These are phyloP conservation scores for Apocrypta bakeri DNA, from an alignment of 1,140 invertebrate species.

Conservation along the genomic window DNA sequence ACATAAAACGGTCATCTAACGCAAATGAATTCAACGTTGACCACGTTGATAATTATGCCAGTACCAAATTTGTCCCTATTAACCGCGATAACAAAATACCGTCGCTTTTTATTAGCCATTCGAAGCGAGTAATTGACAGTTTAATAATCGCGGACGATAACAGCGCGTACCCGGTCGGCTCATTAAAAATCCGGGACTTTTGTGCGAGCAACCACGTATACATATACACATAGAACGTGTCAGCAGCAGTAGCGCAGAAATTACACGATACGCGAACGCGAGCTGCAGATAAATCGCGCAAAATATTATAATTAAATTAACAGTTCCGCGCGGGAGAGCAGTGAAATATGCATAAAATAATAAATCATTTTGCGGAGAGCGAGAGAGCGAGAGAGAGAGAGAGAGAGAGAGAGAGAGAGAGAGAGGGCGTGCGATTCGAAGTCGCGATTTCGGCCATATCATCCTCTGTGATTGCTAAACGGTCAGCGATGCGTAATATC, in stretches of 20 bases:
- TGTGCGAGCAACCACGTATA: not conserved
- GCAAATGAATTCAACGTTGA: not conserved
- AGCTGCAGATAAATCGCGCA: not conserved
- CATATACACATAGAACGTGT: not conserved
- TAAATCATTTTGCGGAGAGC: slow-evolving; percentile 43
- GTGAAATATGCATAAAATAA: slow-evolving; percentile 28
- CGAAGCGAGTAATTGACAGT: slow-evolving; percentile 40
- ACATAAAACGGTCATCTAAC: too few relatives aligned
- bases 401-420: slow-evolving; percentile 47
- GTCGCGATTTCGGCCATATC: slow-evolving; percentile 61
- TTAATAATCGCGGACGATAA: slow-evolving; percentile 35
- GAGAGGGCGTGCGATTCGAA: slow-evolving; percentile 38
- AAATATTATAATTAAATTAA: slow-evolving; percentile 46
- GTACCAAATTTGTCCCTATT: not conserved
- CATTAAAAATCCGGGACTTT: slow-evolving; percentile 17
- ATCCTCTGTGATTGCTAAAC: slow-evolving; percentile 65
- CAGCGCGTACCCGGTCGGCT: not conserved
- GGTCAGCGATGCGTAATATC: slow-evolving; percentile 49
- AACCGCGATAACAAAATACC: not conserved
- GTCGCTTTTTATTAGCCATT: slow-evolving; percentile 11
- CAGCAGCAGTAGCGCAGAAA: slow-evolving; percentile 5
- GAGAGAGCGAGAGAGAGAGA: slow-evolving; percentile 44
- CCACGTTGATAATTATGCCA: not conserved
- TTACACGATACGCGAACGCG: not conserved
- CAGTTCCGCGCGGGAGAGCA: not conserved